phyloP scores from a whole-genome alignment of 2,113 vertebrate species.

The Atractosteus spatula region DNA sequence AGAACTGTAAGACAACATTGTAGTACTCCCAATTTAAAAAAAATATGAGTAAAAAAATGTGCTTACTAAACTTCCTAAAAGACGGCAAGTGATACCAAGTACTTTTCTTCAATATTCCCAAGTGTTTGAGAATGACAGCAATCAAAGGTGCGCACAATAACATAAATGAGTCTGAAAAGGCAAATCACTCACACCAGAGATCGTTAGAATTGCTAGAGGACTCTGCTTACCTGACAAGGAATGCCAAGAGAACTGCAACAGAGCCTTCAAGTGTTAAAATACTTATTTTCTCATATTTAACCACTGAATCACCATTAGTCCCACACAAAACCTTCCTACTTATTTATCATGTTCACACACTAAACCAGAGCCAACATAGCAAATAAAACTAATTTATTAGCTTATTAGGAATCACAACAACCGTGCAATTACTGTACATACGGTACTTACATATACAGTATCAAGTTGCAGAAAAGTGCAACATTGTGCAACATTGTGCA shows the following conservation, averaged over 20 bases:
- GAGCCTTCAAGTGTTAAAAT: constrained; percentile 11
- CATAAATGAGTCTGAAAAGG: constrained; percentile 38
- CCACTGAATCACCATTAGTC: neutral
- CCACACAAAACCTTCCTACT: neutral
- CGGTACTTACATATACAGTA: no score
- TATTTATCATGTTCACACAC: neutral
- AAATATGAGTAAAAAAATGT: neutral
- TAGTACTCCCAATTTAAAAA: neutral
- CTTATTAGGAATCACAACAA: no score
- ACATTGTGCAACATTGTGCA: no score
- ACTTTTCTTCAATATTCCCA: constrained; percentile 28
- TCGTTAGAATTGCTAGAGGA: constrained; percentile 31
- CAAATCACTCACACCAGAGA: constrained; percentile 46
- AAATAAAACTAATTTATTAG: neutral
- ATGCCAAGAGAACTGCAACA: constrained; percentile 34
- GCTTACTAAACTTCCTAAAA: constrained; percentile 21
- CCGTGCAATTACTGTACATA: no score
- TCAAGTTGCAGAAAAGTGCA: no score
- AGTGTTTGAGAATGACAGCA: constrained; percentile 44
- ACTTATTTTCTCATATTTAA: neutral
- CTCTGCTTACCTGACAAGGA: constrained; percentile 40
- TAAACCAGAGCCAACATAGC: neutral
- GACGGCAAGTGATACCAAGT: neutral
- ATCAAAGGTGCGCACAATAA: constrained; percentile 47
- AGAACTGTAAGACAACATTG: no score